Base-by-base conservation (phyloP, 1,140 invertebrate genomes). In the Batillaria attramentaria region DNA sequence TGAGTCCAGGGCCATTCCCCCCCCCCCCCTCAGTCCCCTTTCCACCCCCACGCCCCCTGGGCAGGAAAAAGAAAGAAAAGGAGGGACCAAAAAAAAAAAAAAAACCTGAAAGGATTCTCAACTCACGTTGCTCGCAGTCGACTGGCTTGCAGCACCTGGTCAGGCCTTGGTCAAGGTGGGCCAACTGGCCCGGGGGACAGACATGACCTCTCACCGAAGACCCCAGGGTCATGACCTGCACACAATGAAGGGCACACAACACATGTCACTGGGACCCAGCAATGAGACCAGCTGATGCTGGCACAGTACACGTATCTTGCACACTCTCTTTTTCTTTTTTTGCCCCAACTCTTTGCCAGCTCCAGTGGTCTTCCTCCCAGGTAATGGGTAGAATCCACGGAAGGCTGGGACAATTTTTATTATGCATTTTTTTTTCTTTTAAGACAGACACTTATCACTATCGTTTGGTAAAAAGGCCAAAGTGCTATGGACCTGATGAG, bases 71-170 rank as follows among this genome's bases (percentile, higher is more conserved):
- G n/a, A n/a, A n/a, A n/a, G n/a, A n/a, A n/a, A n/a, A n/a, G n/a
- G n/a, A n/a, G n/a, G n/a, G n/a, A 62, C n/a, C 18, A 16, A n/a
- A 62, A 37, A 66, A 6, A 20, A 6, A 28, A 33, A 20, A 69
- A 69, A 24, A 2, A 3, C 24, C n/a, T n/a, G n/a, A n/a, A n/a
- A n/a, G n/a, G n/a, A n/a, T n/a, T n/a, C n/a, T n/a, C n/a, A n/a
- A 76, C 74, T 43, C 37, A 76, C 74, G 20, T 43, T 50, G 74
- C 4, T 43, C 60, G 33, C 74, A 76, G n/a, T 76, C 24, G 8
- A 57, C 60, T n/a, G 74, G 74, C 13, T 42, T 1, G 39, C 74
- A 76, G 57, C 74, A 76, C 31, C 18, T 42, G 39, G 39, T 43
- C 60, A 41, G 20, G 13, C 31, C 46, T 2, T 42, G 0, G 33